Conservation (phyloP, 2,888 invertebrate species). For the Phengaris alcon region DNA sequence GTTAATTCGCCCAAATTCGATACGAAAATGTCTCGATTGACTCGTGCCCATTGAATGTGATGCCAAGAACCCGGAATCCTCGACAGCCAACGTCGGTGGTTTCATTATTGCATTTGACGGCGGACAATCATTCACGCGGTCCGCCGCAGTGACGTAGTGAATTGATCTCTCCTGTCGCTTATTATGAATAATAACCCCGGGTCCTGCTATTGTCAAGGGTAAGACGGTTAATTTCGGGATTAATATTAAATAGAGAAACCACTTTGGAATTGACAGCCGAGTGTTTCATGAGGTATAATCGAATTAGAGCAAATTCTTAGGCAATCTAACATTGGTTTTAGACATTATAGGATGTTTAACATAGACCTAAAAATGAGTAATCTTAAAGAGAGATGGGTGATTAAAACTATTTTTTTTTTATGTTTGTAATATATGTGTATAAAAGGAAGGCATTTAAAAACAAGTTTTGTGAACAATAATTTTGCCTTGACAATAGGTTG, state of each 20-base stretch:
- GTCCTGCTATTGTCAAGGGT: conserved; percentile 23
- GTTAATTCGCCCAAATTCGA: background rate
- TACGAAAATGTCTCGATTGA: background rate
- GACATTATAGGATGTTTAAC: background rate
- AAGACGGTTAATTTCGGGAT: conserved; percentile 19
- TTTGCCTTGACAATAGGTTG: too few species aligned
- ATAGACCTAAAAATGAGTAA: too few species aligned
- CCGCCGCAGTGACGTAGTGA: conserved; percentile 37
- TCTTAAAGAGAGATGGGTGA: too few species aligned
- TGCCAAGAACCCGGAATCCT: conserved; percentile 1
- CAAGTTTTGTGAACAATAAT: too few species aligned
- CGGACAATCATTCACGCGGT: conserved; percentile 38
- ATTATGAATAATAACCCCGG: conserved; percentile 36
- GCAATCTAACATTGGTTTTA: background rate
- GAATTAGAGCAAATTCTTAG: background rate
- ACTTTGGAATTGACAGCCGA: conserved; percentile 18
- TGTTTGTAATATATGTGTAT: too few species aligned
- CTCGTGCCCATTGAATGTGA: background rate
- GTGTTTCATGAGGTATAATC: conserved; percentile 2
- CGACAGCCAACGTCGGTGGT: conserved; percentile 18
- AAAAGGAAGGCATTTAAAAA: too few species aligned
- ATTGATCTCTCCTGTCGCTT: conserved; percentile 38
- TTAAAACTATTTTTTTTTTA: too few species aligned
- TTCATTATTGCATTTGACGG: conserved; percentile 22
- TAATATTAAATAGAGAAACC: background rate